phyloP scores from a whole-genome alignment of 2,113 vertebrate species.

The Phrynosoma platyrhinos region DNA sequence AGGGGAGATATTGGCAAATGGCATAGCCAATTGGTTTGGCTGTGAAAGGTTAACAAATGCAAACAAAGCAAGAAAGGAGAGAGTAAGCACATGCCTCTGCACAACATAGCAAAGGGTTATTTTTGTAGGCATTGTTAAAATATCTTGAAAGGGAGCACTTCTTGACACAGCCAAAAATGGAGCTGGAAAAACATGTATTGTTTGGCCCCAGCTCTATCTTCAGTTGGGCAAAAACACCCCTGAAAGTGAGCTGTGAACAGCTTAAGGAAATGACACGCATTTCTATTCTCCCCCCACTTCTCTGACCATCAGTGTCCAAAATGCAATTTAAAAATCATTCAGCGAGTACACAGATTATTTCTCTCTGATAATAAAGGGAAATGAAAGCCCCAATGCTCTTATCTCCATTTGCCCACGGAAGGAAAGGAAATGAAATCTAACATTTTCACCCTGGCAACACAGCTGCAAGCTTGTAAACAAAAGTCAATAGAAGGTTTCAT shows the following conservation, averaged over 20 bases:
- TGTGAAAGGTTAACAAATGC: too few species aligned
- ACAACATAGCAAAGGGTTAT: constrained; percentile 35
- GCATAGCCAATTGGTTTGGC: too few species aligned
- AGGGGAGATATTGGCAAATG: too few species aligned
- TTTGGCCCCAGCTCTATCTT: neutral
- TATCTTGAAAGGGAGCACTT: neutral
- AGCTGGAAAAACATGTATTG: neutral
- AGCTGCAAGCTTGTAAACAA: constrained; percentile 9
- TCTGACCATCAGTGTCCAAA: accelerated
- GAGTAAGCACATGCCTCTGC: too few species aligned
- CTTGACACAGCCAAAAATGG: neutral
- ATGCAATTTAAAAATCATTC: constrained; percentile 36
- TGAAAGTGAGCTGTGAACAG: neutral
- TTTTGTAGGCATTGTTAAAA: neutral
- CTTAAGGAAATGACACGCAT: accelerated
- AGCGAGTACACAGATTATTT: constrained; percentile 9
- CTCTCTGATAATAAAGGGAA: constrained; percentile 31
- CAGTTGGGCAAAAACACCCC: neutral
- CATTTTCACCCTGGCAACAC: constrained; percentile 16
- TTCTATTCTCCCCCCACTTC: neutral
- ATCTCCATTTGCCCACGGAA: constrained; percentile 24
- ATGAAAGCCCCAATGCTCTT: constrained; percentile 43
- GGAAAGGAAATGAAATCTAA: constrained; percentile 47
- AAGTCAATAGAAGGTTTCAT: neutral
- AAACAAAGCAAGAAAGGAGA: neutral